phyloP scores from a whole-genome alignment of 2,888 invertebrate genomes.

The Sepioteuthis lessoniana region DNA sequence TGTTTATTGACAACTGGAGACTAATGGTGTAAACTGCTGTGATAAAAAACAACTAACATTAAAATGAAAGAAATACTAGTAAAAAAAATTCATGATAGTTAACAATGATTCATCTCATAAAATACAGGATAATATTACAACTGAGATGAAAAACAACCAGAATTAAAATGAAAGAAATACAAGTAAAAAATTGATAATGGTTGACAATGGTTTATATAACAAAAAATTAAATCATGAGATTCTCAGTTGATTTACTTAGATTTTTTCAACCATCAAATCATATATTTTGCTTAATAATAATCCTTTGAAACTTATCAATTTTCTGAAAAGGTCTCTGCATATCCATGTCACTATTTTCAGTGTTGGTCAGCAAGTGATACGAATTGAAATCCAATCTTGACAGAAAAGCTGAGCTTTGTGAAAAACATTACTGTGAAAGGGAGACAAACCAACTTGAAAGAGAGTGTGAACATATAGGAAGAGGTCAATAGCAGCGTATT shows the following conservation, averaged over 20 bases:
- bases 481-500: background rate
- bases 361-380: slow-evolving; percentile 4
- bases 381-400: background rate
- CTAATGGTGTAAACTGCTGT: too few species aligned
- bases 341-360: background rate
- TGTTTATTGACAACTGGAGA: too few species aligned
- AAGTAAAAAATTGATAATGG: too few species aligned
- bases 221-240: background rate
- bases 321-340: background rate
- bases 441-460: background rate
- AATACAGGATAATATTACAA: too few species aligned
- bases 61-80: too few species aligned
- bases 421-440: background rate
- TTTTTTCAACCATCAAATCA: background rate
- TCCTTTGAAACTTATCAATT: background rate
- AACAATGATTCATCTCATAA: too few species aligned
- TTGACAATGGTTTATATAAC: too few species aligned
- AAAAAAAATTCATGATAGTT: too few species aligned
- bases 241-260: background rate
- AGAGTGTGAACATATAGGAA: background rate
- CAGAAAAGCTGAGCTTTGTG: background rate
- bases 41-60: too few species aligned
- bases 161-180: too few species aligned
- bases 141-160: too few species aligned
- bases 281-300: background rate